Evolutionary conservation across 2,797 vertebrate species (phyloP).

Genomic region (Pipistrellus kuhlii): DNA sequence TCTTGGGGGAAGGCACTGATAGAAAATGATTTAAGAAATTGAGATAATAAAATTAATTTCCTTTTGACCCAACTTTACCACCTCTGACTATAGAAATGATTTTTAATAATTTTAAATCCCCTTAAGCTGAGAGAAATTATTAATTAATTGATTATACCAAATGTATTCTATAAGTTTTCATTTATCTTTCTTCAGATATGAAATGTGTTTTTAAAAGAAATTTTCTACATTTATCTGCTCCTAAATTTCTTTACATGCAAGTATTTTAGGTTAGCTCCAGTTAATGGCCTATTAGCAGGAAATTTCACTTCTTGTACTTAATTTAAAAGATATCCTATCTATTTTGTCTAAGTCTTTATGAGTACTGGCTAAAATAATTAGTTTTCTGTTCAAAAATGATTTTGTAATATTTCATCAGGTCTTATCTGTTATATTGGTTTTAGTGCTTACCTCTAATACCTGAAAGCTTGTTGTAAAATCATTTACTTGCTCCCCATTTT

Average conservation of each 20-base stretch:
- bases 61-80: background rate
- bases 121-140: constrained; percentile 15
- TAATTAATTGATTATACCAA: constrained; percentile 44
- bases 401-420: constrained; percentile 61
- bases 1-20: background rate
- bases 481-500: constrained; percentile 57
- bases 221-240: background rate
- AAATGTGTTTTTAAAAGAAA: constrained; percentile 22
- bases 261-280: background rate
- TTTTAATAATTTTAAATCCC: constrained; percentile 46
- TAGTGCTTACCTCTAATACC: constrained; percentile 52
- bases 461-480: constrained; percentile 50
- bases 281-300: constrained; percentile 61
- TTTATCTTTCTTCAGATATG: constrained; percentile 11
- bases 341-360: constrained; percentile 64
- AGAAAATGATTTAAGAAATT: background rate
- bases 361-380: constrained; percentile 64
- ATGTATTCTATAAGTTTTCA: constrained; percentile 1
- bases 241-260: constrained; percentile 53
- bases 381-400: constrained; percentile 67
- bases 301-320: constrained; percentile 64
- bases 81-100: background rate
- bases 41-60: constrained; percentile 39
- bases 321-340: constrained; percentile 72
- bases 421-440: constrained; percentile 58